Percentiles rank a stretch among this genome's conserved stretches.
Conservation (phyloP, 2,888 invertebrate species). For the Ichneumoninae sp. region DNA sequence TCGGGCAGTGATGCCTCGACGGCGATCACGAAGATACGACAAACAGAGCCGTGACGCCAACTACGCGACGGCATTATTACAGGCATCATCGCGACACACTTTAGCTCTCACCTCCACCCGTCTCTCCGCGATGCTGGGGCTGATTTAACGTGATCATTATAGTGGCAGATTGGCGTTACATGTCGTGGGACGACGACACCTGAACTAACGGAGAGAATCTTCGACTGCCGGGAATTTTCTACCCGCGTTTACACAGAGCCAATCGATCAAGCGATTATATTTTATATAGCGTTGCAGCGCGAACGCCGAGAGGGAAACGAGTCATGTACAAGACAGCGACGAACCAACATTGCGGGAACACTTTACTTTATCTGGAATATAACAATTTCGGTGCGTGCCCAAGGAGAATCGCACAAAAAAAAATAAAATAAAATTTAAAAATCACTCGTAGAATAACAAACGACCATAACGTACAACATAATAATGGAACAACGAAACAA, state of each 20-base stretch:
- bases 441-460: no score
- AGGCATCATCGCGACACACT: conserved; percentile 7
- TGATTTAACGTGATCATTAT: conserved; percentile 19
- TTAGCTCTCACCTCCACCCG: conserved; percentile 21
- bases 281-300: conserved; percentile 23
- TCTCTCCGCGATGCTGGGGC: conserved; percentile 13
- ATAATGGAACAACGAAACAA: background rate
- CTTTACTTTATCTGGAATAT: conserved; percentile 9
- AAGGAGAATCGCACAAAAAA: no score
- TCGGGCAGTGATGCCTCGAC: conserved; percentile 12
- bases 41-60: conserved; percentile 20
- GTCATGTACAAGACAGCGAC: background rate
- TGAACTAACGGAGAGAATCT: conserved; percentile 8
- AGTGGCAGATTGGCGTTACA: conserved; percentile 58
- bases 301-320: background rate
- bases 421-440: no score
- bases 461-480: background rate
- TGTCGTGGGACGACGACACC: conserved; percentile 54
- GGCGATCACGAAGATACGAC: conserved; percentile 34
- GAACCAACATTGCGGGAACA: conserved; percentile 31
- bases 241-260: conserved; percentile 24
- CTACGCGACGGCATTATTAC: conserved; percentile 1
- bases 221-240: background rate
- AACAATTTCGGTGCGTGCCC: background rate
- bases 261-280: conserved; percentile 25